Conservation (phyloP, 92 coral and sea anemone genomes). For the Blastomussa wellsi region DNA sequence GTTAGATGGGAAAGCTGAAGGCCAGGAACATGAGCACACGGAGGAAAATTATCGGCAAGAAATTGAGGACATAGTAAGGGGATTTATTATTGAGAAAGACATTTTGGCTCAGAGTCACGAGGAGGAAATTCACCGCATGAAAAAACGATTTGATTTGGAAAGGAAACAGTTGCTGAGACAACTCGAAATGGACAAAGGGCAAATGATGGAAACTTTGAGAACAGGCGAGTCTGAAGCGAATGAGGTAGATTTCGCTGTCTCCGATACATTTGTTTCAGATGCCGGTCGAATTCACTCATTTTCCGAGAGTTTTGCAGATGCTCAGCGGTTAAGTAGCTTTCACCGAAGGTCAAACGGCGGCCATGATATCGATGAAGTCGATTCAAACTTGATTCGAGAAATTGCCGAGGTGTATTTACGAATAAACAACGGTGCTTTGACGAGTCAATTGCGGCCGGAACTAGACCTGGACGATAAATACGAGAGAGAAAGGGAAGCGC, state of each 20-base stretch:
- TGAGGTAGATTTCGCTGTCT: conserved; percentile 36
- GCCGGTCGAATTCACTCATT: conserved; percentile 24
- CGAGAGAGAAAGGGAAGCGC: conserved; percentile 81
- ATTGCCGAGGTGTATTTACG: conserved; percentile 87
- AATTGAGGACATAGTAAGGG: conserved; percentile 86
- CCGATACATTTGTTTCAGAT: conserved; percentile 44
- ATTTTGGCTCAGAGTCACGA: conserved; percentile 86
- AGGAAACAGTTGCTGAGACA: conserved; percentile 63
- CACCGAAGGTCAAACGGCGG: conserved; percentile 25
- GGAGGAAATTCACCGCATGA: conserved; percentile 81
- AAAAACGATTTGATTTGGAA: conserved; percentile 71
- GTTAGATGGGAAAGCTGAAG: neutral
- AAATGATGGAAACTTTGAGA: conserved; percentile 58
- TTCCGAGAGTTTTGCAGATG: conserved; percentile 13
- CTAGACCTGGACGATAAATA: conserved; percentile 94
- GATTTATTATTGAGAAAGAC: conserved; percentile 93
- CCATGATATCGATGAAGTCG: conserved; percentile 48
- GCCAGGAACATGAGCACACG: conserved; percentile 4
- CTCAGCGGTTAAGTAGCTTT: conserved; percentile 1
- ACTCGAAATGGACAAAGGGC: conserved; percentile 71
- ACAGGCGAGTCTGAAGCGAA: conserved; percentile 47
- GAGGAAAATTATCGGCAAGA: conserved; percentile 70
- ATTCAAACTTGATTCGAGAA: conserved; percentile 69
- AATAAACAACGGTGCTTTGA: conserved; percentile 74
- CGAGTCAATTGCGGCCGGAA: conserved; percentile 89